Percentiles rank a stretch among this genome's conserved stretches.
Evolutionary conservation across 2,113 vertebrate genomes (phyloP).

Genomic region (Casuarius casuarius): DNA sequence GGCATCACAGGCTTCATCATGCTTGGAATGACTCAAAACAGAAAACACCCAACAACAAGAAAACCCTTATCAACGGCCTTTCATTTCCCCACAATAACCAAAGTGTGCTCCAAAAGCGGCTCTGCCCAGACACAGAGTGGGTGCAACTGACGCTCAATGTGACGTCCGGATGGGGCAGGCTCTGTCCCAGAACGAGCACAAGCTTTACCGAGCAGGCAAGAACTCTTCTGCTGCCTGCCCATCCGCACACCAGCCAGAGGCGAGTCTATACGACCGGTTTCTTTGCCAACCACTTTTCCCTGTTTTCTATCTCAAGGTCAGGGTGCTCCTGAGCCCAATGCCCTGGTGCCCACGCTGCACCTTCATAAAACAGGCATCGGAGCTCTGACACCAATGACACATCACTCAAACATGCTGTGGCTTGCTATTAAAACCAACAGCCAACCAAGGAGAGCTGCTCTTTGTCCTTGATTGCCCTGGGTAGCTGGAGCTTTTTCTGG

Average conservation of each 20-base stretch:
- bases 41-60: background rate
- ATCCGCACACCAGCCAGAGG: background rate
- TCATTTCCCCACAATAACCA: background rate
- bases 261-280: background rate
- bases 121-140: background rate
- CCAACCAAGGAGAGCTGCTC: background rate
- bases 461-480: conserved; percentile 12
- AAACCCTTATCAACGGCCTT: background rate
- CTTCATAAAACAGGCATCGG: background rate
- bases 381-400: background rate
- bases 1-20: fast-evolving
- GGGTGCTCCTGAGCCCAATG: fast-evolving
- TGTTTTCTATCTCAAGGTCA: background rate
- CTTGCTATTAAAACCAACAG: conserved; percentile 10
- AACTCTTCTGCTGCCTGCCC: fast-evolving
- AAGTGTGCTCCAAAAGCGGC: background rate
- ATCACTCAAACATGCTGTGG: background rate
- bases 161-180: background rate
- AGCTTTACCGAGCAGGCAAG: background rate
- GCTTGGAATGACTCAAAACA: background rate
- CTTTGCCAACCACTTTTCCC: background rate
- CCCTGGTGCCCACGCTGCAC: background rate
- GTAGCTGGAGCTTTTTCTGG: conserved; percentile 42
- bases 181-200: background rate
- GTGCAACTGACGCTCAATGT: background rate